A percentile compares a stretch with the other conserved stretches of the same genome.
phyloP scores from a whole-genome alignment of 2,888 invertebrate species.

The Mimas tiliae region DNA sequence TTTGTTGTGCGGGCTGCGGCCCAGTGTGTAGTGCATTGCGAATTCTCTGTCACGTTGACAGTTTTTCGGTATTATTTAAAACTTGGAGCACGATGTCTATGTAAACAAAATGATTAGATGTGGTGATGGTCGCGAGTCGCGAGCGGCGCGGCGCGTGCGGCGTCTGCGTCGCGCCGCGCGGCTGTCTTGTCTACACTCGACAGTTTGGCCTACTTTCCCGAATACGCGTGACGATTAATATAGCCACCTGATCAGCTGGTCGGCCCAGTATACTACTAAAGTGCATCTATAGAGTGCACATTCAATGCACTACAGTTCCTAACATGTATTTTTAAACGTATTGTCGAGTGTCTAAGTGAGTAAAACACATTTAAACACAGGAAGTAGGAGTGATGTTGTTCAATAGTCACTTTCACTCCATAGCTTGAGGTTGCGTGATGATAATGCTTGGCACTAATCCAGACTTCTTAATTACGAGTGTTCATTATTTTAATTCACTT shows the following conservation, averaged over 20 bases:
- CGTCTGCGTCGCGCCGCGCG: slow-evolving; percentile 60
- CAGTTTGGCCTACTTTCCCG: slow-evolving; percentile 81
- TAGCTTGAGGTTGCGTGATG: slow-evolving; percentile 45
- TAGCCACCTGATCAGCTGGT: slow-evolving; percentile 83
- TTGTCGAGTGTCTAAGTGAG: slow-evolving; percentile 11
- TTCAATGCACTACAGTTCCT: slow-evolving; percentile 28
- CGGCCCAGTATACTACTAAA: slow-evolving; percentile 62
- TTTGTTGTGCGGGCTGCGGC: slow-evolving; percentile 71
- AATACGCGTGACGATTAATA: slow-evolving; percentile 78
- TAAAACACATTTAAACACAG: slow-evolving; percentile 35
- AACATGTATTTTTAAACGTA: slow-evolving; percentile 12
- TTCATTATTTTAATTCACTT: slow-evolving; percentile 57
- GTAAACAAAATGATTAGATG: slow-evolving; percentile 72
- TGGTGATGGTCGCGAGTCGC: slow-evolving; percentile 52
- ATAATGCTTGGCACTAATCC: slow-evolving; percentile 67
- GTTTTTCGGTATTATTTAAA: slow-evolving; percentile 55
- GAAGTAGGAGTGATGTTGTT: slow-evolving; percentile 51
- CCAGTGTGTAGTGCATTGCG: slow-evolving; percentile 54
- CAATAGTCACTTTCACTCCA: slow-evolving; percentile 53
- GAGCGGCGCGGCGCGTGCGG: slow-evolving; percentile 65
- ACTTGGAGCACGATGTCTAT: slow-evolving; percentile 59
- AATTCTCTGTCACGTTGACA: slow-evolving; percentile 70
- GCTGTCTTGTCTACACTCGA: slow-evolving; percentile 68
- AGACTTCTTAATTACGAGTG: slow-evolving; percentile 67
- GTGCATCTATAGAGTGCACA: slow-evolving; percentile 49